These are phyloP conservation scores for Drosophila asahinai DNA, from an alignment of 1,140 invertebrate species.

Conservation along the genomic window DNA sequence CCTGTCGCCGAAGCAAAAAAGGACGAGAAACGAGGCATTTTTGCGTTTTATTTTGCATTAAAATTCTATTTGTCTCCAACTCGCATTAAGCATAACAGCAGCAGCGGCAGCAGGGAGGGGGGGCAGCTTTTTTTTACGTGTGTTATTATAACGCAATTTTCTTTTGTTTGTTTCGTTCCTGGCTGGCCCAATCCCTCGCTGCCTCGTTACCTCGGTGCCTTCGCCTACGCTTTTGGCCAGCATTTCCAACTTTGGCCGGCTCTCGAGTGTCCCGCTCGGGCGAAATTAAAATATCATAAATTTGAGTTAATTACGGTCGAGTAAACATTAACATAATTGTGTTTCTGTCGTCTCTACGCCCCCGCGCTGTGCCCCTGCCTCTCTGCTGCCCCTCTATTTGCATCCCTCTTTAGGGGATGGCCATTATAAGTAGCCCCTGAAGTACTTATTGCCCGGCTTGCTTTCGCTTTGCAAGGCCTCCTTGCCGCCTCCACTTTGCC, in stretches of 20 bases:
- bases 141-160: slow-evolving; percentile 81
- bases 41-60: slow-evolving; percentile 64
- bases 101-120: no score
- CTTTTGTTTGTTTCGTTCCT: slow-evolving; percentile 58
- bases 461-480: slow-evolving; percentile 41
- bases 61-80: slow-evolving; percentile 75
- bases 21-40: not conserved
- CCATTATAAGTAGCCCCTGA: slow-evolving; percentile 67
- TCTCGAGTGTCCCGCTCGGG: slow-evolving; percentile 38
- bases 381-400: not conserved
- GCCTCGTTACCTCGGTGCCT: slow-evolving; percentile 3
- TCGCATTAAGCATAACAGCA: slow-evolving; percentile 34
- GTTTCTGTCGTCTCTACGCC: slow-evolving; percentile 57
- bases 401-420: slow-evolving; percentile 2
- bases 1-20: slow-evolving; percentile 7
- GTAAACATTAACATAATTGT: slow-evolving; percentile 83
- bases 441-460: slow-evolving; percentile 61
- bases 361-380: not conserved
- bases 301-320: slow-evolving; percentile 82
- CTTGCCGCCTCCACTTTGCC: not conserved
- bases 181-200: slow-evolving; percentile 21
- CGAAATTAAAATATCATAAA: slow-evolving; percentile 82
- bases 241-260: slow-evolving; percentile 25
- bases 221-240: slow-evolving; percentile 2
- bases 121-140: slow-evolving; percentile 66